These are phyloP conservation scores for Blastobasis adustella DNA, from an alignment of 2,888 invertebrate genomes.

Conservation along the genomic window DNA sequence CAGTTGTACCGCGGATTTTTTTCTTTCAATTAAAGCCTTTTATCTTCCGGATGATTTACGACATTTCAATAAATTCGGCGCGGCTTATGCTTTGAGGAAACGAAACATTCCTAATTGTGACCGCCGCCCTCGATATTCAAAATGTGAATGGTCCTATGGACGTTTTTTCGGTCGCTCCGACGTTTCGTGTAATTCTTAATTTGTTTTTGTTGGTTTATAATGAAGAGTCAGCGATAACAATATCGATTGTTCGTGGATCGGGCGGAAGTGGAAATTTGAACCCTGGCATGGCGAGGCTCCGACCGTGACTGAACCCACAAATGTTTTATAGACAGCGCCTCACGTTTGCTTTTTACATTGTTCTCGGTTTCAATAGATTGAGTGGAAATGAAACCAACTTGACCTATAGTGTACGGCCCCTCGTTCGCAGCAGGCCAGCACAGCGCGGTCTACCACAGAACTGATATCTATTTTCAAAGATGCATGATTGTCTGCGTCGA, in stretches of 20 bases:
- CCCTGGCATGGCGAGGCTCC: slow-evolving; percentile 50
- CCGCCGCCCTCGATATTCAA: slow-evolving; percentile 19
- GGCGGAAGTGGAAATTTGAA: slow-evolving; percentile 67
- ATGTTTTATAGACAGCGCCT: slow-evolving; percentile 42
- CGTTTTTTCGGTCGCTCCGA: slow-evolving; percentile 29
- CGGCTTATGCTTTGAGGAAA: slow-evolving; percentile 21
- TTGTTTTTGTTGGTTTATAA: slow-evolving; percentile 56
- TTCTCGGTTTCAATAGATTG: slow-evolving; percentile 37
- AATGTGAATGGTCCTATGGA: slow-evolving; percentile 16
- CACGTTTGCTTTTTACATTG: slow-evolving; percentile 48
- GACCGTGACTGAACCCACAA: slow-evolving; percentile 65
- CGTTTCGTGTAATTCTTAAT: slow-evolving; percentile 38
- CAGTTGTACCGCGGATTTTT: slow-evolving; percentile 49
- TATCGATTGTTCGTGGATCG: slow-evolving; percentile 63
- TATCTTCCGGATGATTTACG: slow-evolving; percentile 60
- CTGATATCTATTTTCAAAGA: too few species aligned
- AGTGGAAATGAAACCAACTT: slow-evolving; percentile 25
- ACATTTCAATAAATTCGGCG: slow-evolving; percentile 33
- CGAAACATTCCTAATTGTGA: slow-evolving; percentile 29
- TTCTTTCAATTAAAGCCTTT: slow-evolving; percentile 62
- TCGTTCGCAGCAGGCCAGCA: slow-evolving; percentile 9
- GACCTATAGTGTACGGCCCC: slow-evolving; percentile 22
- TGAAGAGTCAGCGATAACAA: slow-evolving; percentile 57
- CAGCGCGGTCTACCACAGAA: slow-evolving; percentile 1
- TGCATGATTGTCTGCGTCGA: too few species aligned